These are phyloP conservation scores for Austrofundulus limnaeus DNA, from an alignment of 2,113 vertebrate species.

Conservation along the genomic window DNA sequence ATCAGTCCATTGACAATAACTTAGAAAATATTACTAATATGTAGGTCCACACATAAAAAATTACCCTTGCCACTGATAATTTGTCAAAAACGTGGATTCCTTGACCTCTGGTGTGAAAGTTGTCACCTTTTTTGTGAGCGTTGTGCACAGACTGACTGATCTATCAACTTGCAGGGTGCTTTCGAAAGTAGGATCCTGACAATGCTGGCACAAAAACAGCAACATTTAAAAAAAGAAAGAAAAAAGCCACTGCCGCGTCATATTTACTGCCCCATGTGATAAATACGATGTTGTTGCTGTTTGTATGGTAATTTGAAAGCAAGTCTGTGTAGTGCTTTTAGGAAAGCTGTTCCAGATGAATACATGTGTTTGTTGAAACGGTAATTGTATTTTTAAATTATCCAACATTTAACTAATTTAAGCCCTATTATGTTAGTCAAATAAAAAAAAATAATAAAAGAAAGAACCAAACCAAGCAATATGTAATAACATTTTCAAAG, in stretches of 20 bases:
- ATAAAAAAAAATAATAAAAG: not conserved
- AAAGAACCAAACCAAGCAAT: conserved; percentile 30
- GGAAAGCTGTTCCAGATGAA: conserved; percentile 28
- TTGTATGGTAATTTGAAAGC: too few relatives aligned
- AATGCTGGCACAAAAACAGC: conserved; percentile 7
- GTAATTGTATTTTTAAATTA: not conserved
- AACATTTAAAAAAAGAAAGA: conserved; percentile 16
- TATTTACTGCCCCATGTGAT: conserved; percentile 43
- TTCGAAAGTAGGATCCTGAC: conserved; percentile 11
- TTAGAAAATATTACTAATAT: not conserved
- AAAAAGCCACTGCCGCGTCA: conserved; percentile 41
- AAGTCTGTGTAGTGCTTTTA: conserved; percentile 19
- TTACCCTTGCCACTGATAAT: too few relatives aligned
- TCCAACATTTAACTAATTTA: not conserved
- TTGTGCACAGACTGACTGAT: conserved; percentile 36
- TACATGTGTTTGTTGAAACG: conserved; percentile 17
- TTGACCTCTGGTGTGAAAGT: conserved; percentile 33
- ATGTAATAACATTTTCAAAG: conserved; percentile 15
- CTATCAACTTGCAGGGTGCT: conserved; percentile 24
- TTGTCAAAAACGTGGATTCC: not conserved
- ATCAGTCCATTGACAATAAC: conserved; percentile 11
- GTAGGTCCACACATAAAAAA: not conserved
- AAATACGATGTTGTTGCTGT: conserved; percentile 7
- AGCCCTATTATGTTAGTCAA: conserved; percentile 3
- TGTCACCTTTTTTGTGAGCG: not conserved